Evolutionary conservation across 2,888 invertebrate genomes (phyloP), one percentile per base, ranked within the genome.

Genomic region (Lagria hirta): DNA sequence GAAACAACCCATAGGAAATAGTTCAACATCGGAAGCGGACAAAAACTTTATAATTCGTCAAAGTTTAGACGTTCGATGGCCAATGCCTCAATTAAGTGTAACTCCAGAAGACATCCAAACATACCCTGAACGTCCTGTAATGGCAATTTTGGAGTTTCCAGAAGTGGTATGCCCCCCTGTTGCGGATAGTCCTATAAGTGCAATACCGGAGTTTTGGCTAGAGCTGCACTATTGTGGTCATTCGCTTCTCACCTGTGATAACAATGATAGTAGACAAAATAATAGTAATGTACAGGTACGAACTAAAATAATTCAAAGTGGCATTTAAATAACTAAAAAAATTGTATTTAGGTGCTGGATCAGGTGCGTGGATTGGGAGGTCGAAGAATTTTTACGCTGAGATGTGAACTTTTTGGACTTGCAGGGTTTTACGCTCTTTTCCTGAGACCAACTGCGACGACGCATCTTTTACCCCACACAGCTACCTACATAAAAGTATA

Each of bases 51-150:
- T 67, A 22, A 68, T 68, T 42, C 70, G 77, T 2, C 76, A 77
- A 71, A 77, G 81, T 43, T 76, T 90, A 58, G 88, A 90, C 58
- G 89, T 90, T 3, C 78, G 85, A 69, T 90, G 90, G 90, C 89
- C 90, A 3, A 77, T 79, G 43, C 86, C 88, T 4, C 69, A 70
- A 52, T 69, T 90, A 55, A 79, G 81, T 33, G 76, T 89, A 30
- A 84, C 83, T 41, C 87, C 88, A 2, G 84, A 86, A 58, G 81
- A 82, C 57, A 81, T 90, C 35, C 82, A 83, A 59, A 90, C 90
- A 29, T 90, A 88, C 70, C 89, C 90, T 3, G 84, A 83, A 62
- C 74, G 78, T 45, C 81, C 84, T 15, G 84, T 89, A 49, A 81
- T 79, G 54, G 87, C 86, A 1, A 83, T 83, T 2, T 65, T 90